Base-by-base conservation (phyloP, 2,888 invertebrate genomes). In the Ceramica pisi region DNA sequence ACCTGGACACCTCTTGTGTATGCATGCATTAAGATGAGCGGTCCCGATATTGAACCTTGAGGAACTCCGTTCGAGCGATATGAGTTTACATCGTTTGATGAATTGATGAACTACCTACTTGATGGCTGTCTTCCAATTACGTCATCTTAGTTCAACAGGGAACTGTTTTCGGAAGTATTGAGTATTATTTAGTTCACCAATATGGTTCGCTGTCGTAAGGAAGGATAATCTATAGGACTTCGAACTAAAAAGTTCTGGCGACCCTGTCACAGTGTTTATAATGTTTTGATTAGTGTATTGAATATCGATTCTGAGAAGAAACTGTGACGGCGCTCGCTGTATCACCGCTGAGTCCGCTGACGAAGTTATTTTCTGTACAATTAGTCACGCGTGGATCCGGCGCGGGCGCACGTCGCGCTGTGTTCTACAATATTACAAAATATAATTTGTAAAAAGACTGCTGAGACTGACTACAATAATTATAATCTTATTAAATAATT, bases 331-430 rank as follows among this genome's bases (percentile, higher is more conserved):
- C 86, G 86, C 87, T 80, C 89, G 90, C 85, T 94, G 94, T 94
- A 94, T 95, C 95, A 94, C 92, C 89, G 91, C 94, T 95, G 95
- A 94, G 94, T 94, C 92, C 89, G 91, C 94, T 95, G 95, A 94
- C 95, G 92, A 92, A 94, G 95, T 95, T 95, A 95, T 95, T 95
- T 95, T 95, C 95, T 95, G 95, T 93, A 89, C 92, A 90, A 94
- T 95, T 95, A 95, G 95, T 95, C 95, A 96, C 94, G 89, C 94
- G 92, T 91, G 94, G 94, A 95, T 95, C 95, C 95, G 95, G 92
- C 94, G 94, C 93, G 89, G 76, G 90, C 90, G 90, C 91, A 92
- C 87, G 90, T 88, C 91, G 89, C 56, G 55, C 60, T 75, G 61
- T 75, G 62, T 66, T 65, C 60, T 67, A 83, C 71, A 70, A 60